These are phyloP conservation scores for Otis tarda DNA, from an alignment of 2,113 vertebrate species.

Conservation along the genomic window DNA sequence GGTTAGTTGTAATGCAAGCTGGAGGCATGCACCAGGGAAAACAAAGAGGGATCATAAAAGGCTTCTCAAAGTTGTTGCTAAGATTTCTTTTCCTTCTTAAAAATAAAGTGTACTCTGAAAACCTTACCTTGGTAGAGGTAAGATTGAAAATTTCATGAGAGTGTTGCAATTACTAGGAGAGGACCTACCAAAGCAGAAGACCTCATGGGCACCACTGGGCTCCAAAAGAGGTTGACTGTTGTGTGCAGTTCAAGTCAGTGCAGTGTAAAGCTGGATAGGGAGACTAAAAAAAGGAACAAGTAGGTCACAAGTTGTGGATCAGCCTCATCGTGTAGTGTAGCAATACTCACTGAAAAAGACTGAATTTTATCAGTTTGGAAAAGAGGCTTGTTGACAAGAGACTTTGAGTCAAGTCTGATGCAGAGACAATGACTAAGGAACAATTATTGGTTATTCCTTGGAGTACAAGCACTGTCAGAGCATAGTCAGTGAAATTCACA, in stretches of 20 bases:
- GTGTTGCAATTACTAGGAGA: not conserved
- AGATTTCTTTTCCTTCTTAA: not conserved
- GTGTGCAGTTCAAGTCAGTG: not conserved
- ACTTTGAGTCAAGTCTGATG: not conserved
- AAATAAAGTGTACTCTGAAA: not conserved
- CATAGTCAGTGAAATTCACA: rapidly evolving
- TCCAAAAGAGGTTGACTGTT: not conserved
- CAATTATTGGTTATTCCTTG: not conserved
- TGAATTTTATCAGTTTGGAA: not conserved
- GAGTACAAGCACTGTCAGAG: not conserved
- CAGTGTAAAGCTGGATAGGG: not conserved
- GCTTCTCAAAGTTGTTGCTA: not conserved
- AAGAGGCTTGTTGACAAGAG: not conserved
- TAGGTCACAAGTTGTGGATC: not conserved
- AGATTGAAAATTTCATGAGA: not conserved
- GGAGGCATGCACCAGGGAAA: not conserved
- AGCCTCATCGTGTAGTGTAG: not conserved
- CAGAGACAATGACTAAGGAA: not conserved
- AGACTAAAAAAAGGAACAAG: not conserved
- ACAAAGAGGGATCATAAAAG: not conserved
- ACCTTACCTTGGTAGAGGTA: not conserved
- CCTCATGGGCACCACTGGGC: rapidly evolving
- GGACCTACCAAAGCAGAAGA: not conserved
- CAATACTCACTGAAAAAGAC: not conserved
- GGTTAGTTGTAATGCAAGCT: not conserved